Evolutionary conservation across 2,113 vertebrate genomes (phyloP).

Genomic region (Tichodroma muraria): DNA sequence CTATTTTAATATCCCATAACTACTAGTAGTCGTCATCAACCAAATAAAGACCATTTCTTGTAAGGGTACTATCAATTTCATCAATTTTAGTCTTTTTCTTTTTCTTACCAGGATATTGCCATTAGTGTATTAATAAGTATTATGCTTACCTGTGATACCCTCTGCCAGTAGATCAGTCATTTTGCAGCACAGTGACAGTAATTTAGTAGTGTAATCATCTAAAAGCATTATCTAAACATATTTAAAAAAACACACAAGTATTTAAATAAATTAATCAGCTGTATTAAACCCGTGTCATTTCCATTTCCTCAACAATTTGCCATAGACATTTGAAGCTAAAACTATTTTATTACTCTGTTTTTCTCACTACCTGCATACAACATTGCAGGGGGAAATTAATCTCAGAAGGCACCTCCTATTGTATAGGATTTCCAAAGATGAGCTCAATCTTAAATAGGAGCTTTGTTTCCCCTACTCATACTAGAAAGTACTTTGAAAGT

Average conservation of each 20-base stretch:
- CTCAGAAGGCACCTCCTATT: neutral
- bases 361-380: neutral
- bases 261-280: neutral
- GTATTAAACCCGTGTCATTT: neutral
- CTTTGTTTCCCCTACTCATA: neutral
- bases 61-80: neutral
- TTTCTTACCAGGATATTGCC: neutral
- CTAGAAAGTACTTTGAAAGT: neutral
- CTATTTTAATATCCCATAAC: neutral
- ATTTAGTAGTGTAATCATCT: conserved; percentile 90
- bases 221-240: conserved; percentile 85
- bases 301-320: neutral
- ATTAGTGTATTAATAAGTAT: neutral
- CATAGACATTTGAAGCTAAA: neutral
- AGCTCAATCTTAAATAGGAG: neutral
- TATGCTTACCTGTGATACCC: conserved; percentile 76
- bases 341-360: neutral
- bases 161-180: conserved; percentile 92
- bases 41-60: neutral
- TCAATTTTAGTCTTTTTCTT: neutral
- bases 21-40: neutral
- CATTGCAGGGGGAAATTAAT: neutral
- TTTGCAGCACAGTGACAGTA: conserved; percentile 92
- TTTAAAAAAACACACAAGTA: conserved; percentile 7
- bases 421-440: neutral